Evolutionary conservation across 35 echinoderm and acorn worm genomes (phyloP).

Genomic region (Patiria miniata): DNA sequence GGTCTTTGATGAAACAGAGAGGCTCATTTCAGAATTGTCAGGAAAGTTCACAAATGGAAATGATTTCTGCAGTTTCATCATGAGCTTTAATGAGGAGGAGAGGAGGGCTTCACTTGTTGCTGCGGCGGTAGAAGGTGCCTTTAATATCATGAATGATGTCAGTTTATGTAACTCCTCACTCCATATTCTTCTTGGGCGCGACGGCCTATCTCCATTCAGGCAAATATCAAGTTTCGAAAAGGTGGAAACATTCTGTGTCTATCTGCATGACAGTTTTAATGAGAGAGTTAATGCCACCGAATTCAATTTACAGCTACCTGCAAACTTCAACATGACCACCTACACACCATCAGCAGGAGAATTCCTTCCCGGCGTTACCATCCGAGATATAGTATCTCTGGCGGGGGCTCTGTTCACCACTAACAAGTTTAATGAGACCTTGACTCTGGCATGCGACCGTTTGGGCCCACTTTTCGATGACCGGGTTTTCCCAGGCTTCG

Average conservation of each 20-base stretch:
- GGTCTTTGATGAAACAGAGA: too few species aligned
- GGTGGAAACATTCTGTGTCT: neutral
- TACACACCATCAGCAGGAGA: neutral
- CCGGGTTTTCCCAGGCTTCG: neutral
- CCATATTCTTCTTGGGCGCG: neutral
- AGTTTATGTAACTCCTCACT: conserved; percentile 14
- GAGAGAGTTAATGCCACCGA: neutral
- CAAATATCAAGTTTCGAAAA: neutral
- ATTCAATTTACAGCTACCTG: conserved; percentile 2
- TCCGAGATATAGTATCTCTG: neutral
- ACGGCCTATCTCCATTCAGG: neutral
- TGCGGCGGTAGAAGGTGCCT: neutral
- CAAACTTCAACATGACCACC: neutral
- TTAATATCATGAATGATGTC: neutral
- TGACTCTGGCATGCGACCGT: neutral
- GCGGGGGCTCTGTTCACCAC: neutral
- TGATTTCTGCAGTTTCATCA: neutral
- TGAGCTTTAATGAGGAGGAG: neutral
- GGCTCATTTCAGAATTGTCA: neutral
- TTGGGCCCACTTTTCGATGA: conserved; percentile 6
- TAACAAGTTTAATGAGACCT: neutral
- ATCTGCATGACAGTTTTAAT: conserved; percentile 5
- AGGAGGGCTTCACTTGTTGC: neutral
- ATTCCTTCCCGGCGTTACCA: neutral
- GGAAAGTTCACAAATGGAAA: neutral